Percentiles rank a stretch among this genome's conserved stretches.
phyloP scores from a whole-genome alignment of 2,797 vertebrate genomes.

The Apogon talboti region DNA sequence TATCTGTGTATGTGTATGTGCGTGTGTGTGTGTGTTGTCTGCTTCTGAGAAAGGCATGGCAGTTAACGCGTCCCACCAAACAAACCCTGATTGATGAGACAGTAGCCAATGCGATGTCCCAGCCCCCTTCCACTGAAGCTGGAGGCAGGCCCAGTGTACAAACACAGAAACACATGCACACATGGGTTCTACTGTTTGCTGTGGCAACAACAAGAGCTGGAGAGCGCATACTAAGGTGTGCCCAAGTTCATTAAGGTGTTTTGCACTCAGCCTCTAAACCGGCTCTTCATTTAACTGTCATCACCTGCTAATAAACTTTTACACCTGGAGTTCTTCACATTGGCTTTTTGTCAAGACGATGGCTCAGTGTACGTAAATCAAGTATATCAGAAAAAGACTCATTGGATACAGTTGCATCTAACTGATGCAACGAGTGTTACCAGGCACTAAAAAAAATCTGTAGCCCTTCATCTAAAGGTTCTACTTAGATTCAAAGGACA shows the following conservation, averaged over 20 bases:
- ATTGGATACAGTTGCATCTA: neutral
- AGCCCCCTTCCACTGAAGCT: conserved; percentile 16
- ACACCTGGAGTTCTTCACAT: conserved; percentile 8
- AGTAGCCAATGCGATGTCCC: conserved; percentile 7
- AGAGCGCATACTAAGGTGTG: conserved; percentile 21
- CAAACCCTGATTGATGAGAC: conserved; percentile 50
- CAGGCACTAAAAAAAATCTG: neutral
- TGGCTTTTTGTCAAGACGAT: neutral
- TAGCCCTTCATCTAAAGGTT: too few relatives aligned
- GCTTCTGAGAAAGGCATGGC: conserved; percentile 22
- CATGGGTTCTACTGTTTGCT: conserved; percentile 37
- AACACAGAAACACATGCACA: conserved; percentile 15
- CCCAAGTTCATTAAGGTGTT: conserved; percentile 36
- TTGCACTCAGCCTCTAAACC: conserved; percentile 23
- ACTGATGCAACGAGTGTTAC: neutral
- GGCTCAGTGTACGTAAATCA: conserved; percentile 7
- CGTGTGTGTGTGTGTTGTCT: too few relatives aligned
- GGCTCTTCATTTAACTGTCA: conserved; percentile 53
- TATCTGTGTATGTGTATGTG: conserved; percentile 26
- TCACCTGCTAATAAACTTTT: conserved; percentile 40
- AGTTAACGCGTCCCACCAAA: conserved; percentile 45
- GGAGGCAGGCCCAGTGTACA: conserved; percentile 10
- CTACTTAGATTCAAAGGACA: neutral
- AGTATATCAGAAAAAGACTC: neutral
- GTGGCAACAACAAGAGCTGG: conserved; percentile 34